These are phyloP conservation scores for Epinephelus coioides DNA, from an alignment of 2,797 vertebrate genomes.

Conservation along the genomic window DNA sequence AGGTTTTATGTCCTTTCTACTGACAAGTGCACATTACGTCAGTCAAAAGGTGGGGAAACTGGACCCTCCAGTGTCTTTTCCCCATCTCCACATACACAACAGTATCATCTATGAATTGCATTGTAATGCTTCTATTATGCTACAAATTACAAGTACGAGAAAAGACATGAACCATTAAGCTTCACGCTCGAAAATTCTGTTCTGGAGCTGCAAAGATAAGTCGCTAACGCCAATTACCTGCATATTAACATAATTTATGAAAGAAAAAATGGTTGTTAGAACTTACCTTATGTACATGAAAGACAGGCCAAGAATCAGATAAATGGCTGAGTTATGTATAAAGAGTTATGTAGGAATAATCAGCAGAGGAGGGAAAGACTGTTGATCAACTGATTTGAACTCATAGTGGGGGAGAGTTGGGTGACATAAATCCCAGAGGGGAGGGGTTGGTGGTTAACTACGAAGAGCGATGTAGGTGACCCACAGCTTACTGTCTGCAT, in stretches of 20 bases:
- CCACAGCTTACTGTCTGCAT: slow-evolving; percentile 9
- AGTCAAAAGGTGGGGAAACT: not conserved
- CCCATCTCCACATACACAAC: not conserved
- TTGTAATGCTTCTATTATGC: not conserved
- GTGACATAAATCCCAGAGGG: not conserved
- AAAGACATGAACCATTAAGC: not conserved
- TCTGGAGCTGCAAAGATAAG: slow-evolving; percentile 4
- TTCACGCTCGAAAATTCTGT: too few species aligned
- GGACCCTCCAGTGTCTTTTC: not conserved
- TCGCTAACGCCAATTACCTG: not conserved
- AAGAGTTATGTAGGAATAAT: not conserved
- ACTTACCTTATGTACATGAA: not conserved
- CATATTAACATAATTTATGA: not conserved
- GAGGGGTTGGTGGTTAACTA: not conserved
- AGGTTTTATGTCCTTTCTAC: not conserved
- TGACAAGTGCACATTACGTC: not conserved
- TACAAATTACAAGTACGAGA: not conserved
- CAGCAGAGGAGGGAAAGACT: not conserved
- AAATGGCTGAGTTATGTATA: not conserved
- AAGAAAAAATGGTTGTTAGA: not conserved
- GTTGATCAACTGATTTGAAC: not conserved
- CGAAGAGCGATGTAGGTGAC: slow-evolving; percentile 16
- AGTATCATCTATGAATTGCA: not conserved
- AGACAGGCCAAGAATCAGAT: not conserved
- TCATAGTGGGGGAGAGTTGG: not conserved